phyloP scores from a whole-genome alignment of 2,113 vertebrate genomes.

The Sebastes fasciatus region DNA sequence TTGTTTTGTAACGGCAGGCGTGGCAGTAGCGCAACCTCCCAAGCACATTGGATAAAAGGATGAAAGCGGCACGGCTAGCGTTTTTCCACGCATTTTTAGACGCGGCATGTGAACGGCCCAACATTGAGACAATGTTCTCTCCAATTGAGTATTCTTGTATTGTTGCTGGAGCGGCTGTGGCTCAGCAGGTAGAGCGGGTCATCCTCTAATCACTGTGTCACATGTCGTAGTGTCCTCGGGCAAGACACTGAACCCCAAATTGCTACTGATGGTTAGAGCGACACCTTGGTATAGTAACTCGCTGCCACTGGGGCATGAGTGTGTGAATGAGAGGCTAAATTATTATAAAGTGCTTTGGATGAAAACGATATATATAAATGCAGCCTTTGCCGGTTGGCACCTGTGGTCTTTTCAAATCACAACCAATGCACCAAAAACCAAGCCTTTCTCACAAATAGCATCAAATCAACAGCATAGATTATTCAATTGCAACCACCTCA shows the following conservation, averaged over 20 bases:
- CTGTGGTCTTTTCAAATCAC: not conserved
- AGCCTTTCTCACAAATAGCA: not conserved
- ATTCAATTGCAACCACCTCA: not conserved
- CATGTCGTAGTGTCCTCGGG: not conserved
- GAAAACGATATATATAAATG: not conserved
- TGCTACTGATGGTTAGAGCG: not conserved
- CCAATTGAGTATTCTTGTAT: not conserved
- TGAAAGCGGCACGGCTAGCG: no score
- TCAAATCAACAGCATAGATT: not conserved
- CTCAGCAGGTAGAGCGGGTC: no score
- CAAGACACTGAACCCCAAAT: conserved; percentile 5
- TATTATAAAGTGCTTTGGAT: not conserved
- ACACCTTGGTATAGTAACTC: not conserved
- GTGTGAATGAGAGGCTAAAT: not conserved
- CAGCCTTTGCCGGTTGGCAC: not conserved
- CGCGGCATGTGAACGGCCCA: no score
- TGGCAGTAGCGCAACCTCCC: no score
- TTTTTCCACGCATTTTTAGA: no score
- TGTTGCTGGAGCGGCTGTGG: not conserved
- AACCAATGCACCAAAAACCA: not conserved
- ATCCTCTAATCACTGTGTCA: not conserved
- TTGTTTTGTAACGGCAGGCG: no score
- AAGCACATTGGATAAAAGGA: no score
- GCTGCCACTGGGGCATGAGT: not conserved
- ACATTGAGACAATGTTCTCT: no score